Conservation (phyloP, 2,797 vertebrate genomes). For the Pseudocheirus occidentalis region DNA sequence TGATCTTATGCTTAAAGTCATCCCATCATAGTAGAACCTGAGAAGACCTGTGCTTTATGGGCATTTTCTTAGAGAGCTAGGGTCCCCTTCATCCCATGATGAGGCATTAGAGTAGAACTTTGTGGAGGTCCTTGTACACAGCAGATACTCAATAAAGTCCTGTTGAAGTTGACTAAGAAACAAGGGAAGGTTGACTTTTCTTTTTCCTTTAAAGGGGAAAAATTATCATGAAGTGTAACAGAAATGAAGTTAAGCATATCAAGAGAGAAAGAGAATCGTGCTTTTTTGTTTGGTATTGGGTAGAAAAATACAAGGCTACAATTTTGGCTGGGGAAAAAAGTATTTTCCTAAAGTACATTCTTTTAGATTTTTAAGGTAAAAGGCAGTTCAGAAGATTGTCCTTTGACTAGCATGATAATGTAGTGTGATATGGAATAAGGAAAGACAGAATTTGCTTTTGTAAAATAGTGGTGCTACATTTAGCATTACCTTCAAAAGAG, state of each 20-base stretch:
- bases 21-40: background rate
- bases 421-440: background rate
- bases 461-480: background rate
- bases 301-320: conserved; percentile 47
- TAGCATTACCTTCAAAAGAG: background rate
- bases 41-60: background rate
- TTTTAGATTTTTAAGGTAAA: conserved; percentile 37
- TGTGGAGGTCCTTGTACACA: background rate
- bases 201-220: conserved; percentile 64
- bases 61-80: background rate
- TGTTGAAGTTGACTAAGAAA: conserved; percentile 42
- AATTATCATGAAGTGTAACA: conserved; percentile 30
- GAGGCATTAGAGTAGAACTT: background rate
- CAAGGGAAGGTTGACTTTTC: conserved; percentile 72
- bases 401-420: conserved; percentile 18
- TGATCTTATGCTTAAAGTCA: background rate
- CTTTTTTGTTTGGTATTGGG: conserved; percentile 53
- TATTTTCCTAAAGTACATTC: conserved; percentile 48
- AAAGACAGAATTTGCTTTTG: conserved; percentile 19
- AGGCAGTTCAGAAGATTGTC: conserved; percentile 44
- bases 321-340: conserved; percentile 23
- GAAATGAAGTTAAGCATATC: conserved; percentile 22
- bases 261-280: background rate
- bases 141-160: background rate
- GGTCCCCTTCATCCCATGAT: background rate